Base-by-base conservation (phyloP, 2,888 invertebrate species). In the Rosalia funebris region DNA sequence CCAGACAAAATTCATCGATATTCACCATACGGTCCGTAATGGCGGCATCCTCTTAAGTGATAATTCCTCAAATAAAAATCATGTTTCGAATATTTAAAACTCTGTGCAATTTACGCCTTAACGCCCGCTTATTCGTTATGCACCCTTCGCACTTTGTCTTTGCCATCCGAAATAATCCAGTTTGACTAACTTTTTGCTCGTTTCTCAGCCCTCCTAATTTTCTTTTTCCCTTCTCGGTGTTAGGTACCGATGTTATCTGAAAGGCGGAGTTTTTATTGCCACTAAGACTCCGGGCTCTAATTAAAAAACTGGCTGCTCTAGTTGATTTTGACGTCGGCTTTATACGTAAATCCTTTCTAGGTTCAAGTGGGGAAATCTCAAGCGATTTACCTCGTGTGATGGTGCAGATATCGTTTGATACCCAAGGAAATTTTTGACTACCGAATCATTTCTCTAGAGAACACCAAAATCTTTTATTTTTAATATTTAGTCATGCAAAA, bases 91-190 rank as follows among this genome's bases (percentile, higher is more conserved):
- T 68, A 71, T 66, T 68, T 60, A 63, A 69, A 65, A 60, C 31
- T 10, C 57, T 55, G 63, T 64, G 54, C 65, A 70, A 71, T 73
- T 72, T 70, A 64, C 70, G 68, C 71, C 69, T 71, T 71, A 73
- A 71, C 75, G 71, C n/a, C n/a, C 60, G 50, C 73, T 73, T 73
- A 74, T 77, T 77, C 74, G 70, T 76, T 75, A 77, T 76, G 75
- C 76, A 76, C 76, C 76, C 76, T 68, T 60, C 60, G 63, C 63
- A 65, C 68, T 71, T 71, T 71, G 71, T 72, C 71, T 72, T 71
- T 56, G 54, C 64, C 52, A 59, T 65, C 69, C 66, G 66, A 71
- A 73, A 71, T 77, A 76, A 77, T 77, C 74, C 73, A 75, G 74
- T 76, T 75, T 74, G 69, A 65, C 69, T 67, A 76, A 69, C 73